Conservation (phyloP, 2,797 vertebrate species). For the Sus cebifrons region DNA sequence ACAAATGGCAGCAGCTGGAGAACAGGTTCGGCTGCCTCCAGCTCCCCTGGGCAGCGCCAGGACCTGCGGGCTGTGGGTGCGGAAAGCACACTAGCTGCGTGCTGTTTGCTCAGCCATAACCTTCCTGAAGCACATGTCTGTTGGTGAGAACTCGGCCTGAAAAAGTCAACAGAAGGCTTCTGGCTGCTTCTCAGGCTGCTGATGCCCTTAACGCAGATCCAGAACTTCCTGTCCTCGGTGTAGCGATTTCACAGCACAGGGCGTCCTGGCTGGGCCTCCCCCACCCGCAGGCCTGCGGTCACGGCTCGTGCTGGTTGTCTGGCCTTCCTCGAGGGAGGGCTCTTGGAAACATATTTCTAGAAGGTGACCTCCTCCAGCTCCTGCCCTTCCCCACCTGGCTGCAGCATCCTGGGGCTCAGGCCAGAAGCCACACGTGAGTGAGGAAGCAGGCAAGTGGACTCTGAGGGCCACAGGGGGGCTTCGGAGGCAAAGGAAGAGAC, state of each 20-base stretch:
- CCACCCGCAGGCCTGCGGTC: background rate
- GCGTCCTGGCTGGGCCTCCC: background rate
- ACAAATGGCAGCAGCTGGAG: background rate
- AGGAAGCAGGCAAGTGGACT: background rate
- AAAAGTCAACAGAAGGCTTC: constrained; percentile 77
- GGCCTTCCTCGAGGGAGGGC: background rate
- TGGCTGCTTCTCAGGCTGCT: constrained; percentile 66
- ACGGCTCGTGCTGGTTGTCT: background rate
- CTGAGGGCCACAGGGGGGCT: background rate
- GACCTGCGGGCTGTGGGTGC: background rate
- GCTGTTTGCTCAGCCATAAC: constrained; percentile 75
- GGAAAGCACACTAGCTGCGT: background rate
- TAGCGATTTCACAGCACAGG: constrained; percentile 10
- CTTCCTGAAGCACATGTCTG: constrained; percentile 61
- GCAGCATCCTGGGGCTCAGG: background rate
- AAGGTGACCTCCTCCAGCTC: background rate
- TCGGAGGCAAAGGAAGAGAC: constrained; percentile 55
- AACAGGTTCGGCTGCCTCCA: constrained; percentile 68
- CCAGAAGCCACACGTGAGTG: background rate
- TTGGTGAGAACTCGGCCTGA: constrained; percentile 72
- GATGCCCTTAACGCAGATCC: background rate
- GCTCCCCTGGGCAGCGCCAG: constrained; percentile 82
- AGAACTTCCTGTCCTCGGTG: background rate
- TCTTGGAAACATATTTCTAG: background rate
- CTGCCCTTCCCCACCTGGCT: background rate